These are phyloP conservation scores for Geopemphigus sp. DNA, from an alignment of 1,140 invertebrate species.

Conservation along the genomic window DNA sequence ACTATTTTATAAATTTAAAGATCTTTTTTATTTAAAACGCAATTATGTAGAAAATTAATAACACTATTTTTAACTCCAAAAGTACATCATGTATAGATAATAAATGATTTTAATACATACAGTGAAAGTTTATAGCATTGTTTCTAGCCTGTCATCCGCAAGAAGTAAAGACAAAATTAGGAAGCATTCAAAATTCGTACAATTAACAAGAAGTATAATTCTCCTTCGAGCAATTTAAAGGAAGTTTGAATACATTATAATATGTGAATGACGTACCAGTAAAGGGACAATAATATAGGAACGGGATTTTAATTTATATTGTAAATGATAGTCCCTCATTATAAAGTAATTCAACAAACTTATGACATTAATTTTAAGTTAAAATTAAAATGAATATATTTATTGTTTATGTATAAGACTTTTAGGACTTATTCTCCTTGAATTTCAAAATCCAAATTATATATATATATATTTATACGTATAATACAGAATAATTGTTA, in stretches of 20 bases:
- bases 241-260: conserved; percentile 26
- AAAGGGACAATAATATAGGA: neutral
- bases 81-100: neutral
- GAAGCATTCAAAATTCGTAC: neutral
- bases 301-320: neutral
- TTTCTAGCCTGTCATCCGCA: neutral
- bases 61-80: neutral
- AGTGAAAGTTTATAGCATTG: neutral
- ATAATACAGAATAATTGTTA: too few relatives aligned
- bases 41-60: too few relatives aligned
- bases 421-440: too few relatives aligned
- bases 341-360: conserved; percentile 8
- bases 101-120: neutral
- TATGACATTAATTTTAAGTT: neutral
- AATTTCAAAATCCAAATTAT: too few relatives aligned
- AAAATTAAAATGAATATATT: neutral
- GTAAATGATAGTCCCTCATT: neutral
- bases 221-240: neutral
- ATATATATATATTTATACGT: too few relatives aligned
- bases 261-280: neutral
- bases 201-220: conserved; percentile 1
- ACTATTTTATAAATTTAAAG: too few relatives aligned
- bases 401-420: too few relatives aligned
- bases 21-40: too few relatives aligned
- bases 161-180: conserved; percentile 12